Evolutionary conservation across 1,140 invertebrate species (phyloP), one percentile per base, ranked within the genome.

Genomic region (Drosophila watanabei): DNA sequence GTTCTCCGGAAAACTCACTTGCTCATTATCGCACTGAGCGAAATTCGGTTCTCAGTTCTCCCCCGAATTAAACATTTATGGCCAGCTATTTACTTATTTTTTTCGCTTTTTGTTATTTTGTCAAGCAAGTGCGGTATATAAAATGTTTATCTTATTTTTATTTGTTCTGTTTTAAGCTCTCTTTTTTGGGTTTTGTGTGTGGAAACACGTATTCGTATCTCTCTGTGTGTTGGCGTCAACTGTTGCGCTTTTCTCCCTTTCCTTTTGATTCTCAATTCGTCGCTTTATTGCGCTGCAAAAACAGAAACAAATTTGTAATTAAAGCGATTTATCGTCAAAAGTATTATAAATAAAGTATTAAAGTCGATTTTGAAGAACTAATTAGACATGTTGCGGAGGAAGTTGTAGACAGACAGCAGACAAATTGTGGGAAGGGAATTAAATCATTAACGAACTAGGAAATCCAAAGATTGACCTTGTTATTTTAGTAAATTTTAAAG

Each of bases 181-280:
- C 37, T 37, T 9, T 39, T 54, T 49, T 58, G 33, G 54, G 11
- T 62, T 37, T 71, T 79, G 69, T 45, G 54, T 32, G 43, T 52
- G 4, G 41, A 64, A 82, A 87, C 76, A 87, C 76, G 83, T 80
- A 82, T 73, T 69, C 51, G 70, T 70, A 59, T 81, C 75, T 57
- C 58, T 61, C 41, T 41, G 63, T 62, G 72, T 64, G 64, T 76
- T 61, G 65, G 64, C 61, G 80, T 49, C 79, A 68, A 75, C 68
- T 71, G 75, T 61, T 79, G 73, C 58, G 64, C 48, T 65, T 46
- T 69, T 54, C 65, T 49, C 32, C 20, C 45, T 62, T 75, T 64
- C 68, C 30, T 52, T 73, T 59, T 48, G 51, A 49, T 62, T 66
- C 20, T 57, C 51, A 52, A 56, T 79, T 63, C 54, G 52, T 57